These are phyloP conservation scores for Cyclura pinguis DNA, from an alignment of 2,797 vertebrate species.

Conservation along the genomic window DNA sequence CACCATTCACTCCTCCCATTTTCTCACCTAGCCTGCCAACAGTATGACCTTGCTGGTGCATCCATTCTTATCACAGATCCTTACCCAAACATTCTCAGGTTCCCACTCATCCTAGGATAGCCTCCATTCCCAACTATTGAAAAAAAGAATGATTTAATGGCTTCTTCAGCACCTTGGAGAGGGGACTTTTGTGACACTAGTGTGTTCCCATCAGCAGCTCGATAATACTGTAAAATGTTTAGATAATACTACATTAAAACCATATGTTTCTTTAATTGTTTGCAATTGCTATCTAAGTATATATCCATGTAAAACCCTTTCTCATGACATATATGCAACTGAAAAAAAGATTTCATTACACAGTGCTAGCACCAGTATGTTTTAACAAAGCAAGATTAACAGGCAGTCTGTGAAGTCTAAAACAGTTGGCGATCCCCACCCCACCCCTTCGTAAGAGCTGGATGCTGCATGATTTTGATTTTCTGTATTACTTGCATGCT, in stretches of 20 bases:
- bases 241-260: background rate
- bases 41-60: too few relatives aligned
- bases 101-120: background rate
- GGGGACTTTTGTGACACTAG: background rate
- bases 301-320: background rate
- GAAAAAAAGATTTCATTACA: background rate
- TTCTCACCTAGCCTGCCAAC: too few relatives aligned
- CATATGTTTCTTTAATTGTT: background rate
- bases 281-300: background rate
- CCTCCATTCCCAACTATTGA: background rate
- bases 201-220: background rate
- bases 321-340: background rate
- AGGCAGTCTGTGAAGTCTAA: background rate
- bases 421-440: background rate
- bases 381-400: background rate
- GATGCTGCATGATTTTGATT: conserved; percentile 27
- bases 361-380: conserved; percentile 2
- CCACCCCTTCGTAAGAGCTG: background rate
- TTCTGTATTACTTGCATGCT: background rate
- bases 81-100: too few relatives aligned
- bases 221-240: background rate
- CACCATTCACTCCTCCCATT: too few relatives aligned
- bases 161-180: conserved; percentile 24
- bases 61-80: too few relatives aligned
- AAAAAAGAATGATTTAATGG: background rate